These are phyloP conservation scores for Arctia plantaginis DNA, from an alignment of 2,888 invertebrate genomes.

Conservation along the genomic window DNA sequence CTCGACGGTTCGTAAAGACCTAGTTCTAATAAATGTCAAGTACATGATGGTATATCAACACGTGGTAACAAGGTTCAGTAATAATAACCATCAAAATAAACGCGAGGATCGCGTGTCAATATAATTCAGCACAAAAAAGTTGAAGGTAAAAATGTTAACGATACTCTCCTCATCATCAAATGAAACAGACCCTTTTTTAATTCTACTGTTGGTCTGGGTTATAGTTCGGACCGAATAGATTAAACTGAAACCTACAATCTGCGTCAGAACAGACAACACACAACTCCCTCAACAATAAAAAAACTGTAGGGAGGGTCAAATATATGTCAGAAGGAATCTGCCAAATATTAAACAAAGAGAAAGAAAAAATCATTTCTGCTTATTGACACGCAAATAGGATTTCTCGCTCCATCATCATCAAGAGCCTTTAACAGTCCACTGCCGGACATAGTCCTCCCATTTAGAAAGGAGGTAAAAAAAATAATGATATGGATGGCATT, in stretches of 20 bases:
- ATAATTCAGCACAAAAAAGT: slow-evolving; percentile 34
- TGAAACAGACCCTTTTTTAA: too few relatives aligned
- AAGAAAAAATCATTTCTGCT: slow-evolving; percentile 10
- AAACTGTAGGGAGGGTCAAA: neutral
- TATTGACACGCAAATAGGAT: slow-evolving; percentile 13
- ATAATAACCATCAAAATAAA: slow-evolving; percentile 59
- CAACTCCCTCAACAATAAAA: neutral
- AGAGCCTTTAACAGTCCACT: too few relatives aligned
- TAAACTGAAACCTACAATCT: too few relatives aligned
- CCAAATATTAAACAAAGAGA: neutral
- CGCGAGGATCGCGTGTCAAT: slow-evolving; percentile 59
- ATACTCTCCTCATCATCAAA: slow-evolving; percentile 17
- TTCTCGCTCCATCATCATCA: slow-evolving; percentile 9
- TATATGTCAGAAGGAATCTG: neutral
- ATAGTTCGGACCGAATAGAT: too few relatives aligned
- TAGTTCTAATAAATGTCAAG: slow-evolving; percentile 48
- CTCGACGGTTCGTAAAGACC: slow-evolving; percentile 4
- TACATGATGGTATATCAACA: slow-evolving; percentile 42
- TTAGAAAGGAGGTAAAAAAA: too few relatives aligned
- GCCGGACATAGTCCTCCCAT: too few relatives aligned
- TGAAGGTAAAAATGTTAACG: slow-evolving; percentile 28
- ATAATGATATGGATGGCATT: too few relatives aligned
- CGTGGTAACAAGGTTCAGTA: slow-evolving; percentile 45
- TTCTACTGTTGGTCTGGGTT: too few relatives aligned
- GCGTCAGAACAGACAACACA: too few relatives aligned